These are phyloP conservation scores for Bubo blakistoni DNA, from an alignment of 2,113 vertebrate species.

Conservation along the genomic window DNA sequence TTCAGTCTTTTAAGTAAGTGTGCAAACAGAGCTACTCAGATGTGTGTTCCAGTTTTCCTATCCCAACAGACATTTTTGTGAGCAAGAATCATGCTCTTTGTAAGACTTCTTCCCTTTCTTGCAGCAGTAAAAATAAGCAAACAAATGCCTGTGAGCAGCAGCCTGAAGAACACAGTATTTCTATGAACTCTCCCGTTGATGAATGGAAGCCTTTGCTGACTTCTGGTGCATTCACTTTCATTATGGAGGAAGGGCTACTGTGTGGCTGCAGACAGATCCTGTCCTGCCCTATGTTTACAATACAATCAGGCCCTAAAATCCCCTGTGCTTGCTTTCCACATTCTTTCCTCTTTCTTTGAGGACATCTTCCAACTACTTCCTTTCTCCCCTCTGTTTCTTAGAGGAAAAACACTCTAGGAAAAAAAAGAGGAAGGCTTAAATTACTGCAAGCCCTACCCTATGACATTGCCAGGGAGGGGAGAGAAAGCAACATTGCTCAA, in stretches of 20 bases:
- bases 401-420: not conserved
- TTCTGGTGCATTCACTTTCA: not conserved
- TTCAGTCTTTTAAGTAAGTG: not conserved
- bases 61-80: not conserved
- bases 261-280: not conserved
- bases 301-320: not conserved
- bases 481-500: fast-evolving
- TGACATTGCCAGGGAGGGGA: not conserved
- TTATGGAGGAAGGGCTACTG: not conserved
- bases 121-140: not conserved
- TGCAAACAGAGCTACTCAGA: not conserved
- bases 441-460: not conserved
- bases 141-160: not conserved
- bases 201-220: not conserved
- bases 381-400: not conserved
- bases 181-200: not conserved
- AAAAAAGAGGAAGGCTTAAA: not conserved
- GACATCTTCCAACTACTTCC: not conserved
- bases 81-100: not conserved
- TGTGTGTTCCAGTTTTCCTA: not conserved
- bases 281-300: not conserved
- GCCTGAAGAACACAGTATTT: not conserved
- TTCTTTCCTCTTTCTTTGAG: not conserved
- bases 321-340: not conserved
- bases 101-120: not conserved